phyloP scores from a whole-genome alignment of 2,888 invertebrate genomes.

The Cheilosia vulpina region DNA sequence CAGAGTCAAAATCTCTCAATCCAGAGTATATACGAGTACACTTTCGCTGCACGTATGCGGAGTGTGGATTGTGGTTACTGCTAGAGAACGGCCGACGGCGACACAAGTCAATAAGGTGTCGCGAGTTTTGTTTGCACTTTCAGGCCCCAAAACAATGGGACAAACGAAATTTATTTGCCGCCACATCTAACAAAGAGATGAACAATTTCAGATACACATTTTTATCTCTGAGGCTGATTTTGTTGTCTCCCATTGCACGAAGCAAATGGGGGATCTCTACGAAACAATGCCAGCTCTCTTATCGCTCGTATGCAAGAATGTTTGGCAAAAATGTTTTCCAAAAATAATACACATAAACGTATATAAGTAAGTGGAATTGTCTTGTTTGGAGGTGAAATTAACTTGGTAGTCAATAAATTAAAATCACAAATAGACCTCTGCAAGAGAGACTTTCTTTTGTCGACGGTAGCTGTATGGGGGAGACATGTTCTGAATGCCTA shows the following conservation, averaged over 20 bases:
- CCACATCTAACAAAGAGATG: conserved; percentile 59
- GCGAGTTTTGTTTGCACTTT: conserved; percentile 47
- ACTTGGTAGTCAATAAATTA: conserved; percentile 57
- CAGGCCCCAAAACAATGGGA: conserved; percentile 43
- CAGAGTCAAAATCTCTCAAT: conserved; percentile 52
- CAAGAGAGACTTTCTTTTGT: conserved; percentile 55
- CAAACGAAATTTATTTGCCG: conserved; percentile 32
- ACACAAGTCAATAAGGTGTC: conserved; percentile 62
- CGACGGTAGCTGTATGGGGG: background rate
- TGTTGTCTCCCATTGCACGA: conserved; percentile 1
- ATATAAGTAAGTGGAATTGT: conserved; percentile 18
- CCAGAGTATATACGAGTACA: conserved; percentile 8
- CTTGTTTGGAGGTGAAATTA: conserved; percentile 7
- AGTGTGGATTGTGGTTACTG: background rate
- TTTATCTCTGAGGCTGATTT: conserved; percentile 30
- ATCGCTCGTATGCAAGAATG: conserved; percentile 23
- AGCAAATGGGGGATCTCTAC: conserved; percentile 4
- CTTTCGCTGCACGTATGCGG: conserved; percentile 57
- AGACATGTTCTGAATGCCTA: conserved; percentile 49
- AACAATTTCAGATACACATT: conserved; percentile 52
- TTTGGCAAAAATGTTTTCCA: conserved; percentile 25
- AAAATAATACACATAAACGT: conserved; percentile 1
- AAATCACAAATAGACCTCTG: conserved; percentile 49
- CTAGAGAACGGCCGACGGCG: conserved; percentile 3
- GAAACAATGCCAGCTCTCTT: conserved; percentile 34